A percentile compares a stretch with the other conserved stretches of the same genome.
phyloP scores from a whole-genome alignment of 2,113 vertebrate genomes.

The Kryptolebias marmoratus region DNA sequence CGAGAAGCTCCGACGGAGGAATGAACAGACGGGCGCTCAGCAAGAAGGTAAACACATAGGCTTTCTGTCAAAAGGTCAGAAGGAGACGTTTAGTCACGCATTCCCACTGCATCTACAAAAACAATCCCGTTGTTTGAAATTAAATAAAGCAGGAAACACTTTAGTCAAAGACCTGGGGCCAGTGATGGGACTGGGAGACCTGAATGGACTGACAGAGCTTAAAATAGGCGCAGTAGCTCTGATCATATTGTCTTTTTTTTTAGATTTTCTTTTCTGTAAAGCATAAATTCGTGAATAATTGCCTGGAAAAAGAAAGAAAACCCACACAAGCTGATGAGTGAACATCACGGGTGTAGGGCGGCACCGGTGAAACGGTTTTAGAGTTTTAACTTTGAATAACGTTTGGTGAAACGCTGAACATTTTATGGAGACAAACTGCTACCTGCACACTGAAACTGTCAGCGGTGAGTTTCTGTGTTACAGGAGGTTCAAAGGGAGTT shows the following conservation, averaged over 20 bases:
- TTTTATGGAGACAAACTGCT: not conserved
- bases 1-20: conserved; percentile 88
- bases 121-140: conserved; percentile 30
- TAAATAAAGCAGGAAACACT: conserved; percentile 22
- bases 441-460: not conserved
- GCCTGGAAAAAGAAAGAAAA: no score
- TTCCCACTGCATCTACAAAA: conserved; percentile 30
- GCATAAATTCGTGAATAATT: no score
- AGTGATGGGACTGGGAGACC: conserved; percentile 29
- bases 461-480: not conserved
- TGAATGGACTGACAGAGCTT: not conserved
- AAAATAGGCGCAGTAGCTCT: no score
- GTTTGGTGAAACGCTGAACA: not conserved
- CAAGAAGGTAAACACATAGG: conserved; percentile 93
- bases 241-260: not conserved
- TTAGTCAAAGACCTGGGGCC: conserved; percentile 8
- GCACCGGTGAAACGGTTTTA: no score
- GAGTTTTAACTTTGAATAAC: not conserved
- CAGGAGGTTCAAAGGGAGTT: not conserved
- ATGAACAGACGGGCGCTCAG: conserved; percentile 94
- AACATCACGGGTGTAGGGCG: no score
- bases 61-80: conserved; percentile 81
- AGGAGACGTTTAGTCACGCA: conserved; percentile 33
- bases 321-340: no score
- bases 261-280: no score